Base-by-base conservation (phyloP, 2,113 vertebrate genomes). In the Notothenia coriiceps region DNA sequence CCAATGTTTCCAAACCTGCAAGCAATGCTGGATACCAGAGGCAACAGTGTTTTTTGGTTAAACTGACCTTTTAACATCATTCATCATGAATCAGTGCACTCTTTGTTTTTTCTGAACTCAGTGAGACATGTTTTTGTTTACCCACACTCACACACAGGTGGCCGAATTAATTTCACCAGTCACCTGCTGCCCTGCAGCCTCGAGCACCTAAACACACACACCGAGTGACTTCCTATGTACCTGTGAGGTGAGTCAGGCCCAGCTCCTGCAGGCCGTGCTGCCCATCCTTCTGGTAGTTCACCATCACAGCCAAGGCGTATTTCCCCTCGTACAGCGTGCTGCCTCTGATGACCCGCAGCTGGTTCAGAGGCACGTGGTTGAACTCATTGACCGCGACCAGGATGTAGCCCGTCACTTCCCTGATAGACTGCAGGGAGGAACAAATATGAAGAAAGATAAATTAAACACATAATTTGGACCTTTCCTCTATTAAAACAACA, bases 341-440 rank as follows among this genome's bases (percentile, higher is more conserved):
- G 0, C 98, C 98, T 22, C 98, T 94, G 82, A 99, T 97, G 47
- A 99, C 96, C 0, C 98, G 96, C 74, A 99, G 94, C 77, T 96
- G 95, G 69, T 93, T 95, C 88, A 99, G 88, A 0, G 98, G 98
- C 77, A 99, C 89, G 0, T 85, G 88, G 1, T 87, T 84, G 83
- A 99, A 97, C 81, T 96, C 94, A 35, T 97, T 99, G 89, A 98
- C 82, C 60, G 96, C 97, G 6, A 98, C 93, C 0, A 99, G 93
- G 80, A 99, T 93, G 64, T 99, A 98, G 22, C 97, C 97, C 0
- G 97, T 98, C 87, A 98, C 97, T 92, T 99, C 97, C 61, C 96
- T 96, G 91, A 99, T 98, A 71, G 96, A 97, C 98, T 98, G 91
- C 3, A 52, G 60, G 9, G 86, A 14, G 57, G 25, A 12, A 62